Percentiles rank a stretch among this genome's conserved stretches.
phyloP scores from a whole-genome alignment of 2,888 invertebrate genomes.

The Eubasilissa splendida region DNA sequence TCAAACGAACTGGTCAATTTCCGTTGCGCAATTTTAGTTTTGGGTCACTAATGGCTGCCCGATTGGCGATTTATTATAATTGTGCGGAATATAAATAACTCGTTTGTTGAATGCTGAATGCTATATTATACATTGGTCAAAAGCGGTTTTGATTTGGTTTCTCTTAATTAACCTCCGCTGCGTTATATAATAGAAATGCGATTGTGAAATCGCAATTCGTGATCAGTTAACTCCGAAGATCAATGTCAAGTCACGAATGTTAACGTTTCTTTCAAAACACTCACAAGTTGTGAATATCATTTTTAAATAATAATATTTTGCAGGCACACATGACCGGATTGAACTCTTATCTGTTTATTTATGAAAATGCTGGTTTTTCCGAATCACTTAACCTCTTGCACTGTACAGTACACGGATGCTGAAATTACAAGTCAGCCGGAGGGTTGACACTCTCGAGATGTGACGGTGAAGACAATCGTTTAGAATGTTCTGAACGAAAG shows the following conservation, averaged over 20 bases:
- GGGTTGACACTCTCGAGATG: too few species aligned
- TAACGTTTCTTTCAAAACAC: background rate
- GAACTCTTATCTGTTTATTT: too few species aligned
- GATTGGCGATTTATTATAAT: background rate
- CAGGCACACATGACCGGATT: background rate
- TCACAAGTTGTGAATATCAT: background rate
- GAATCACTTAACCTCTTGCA: too few species aligned
- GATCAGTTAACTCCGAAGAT: constrained; percentile 6
- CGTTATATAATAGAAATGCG: background rate
- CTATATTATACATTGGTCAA: too few species aligned
- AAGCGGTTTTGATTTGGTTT: background rate
- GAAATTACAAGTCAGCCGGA: too few species aligned
- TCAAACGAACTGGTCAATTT: too few species aligned
- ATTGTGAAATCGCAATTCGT: constrained; percentile 20
- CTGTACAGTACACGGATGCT: too few species aligned
- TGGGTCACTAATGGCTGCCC: background rate
- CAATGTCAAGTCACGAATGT: constrained; percentile 2
- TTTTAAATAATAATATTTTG: background rate
- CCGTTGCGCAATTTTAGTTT: too few species aligned
- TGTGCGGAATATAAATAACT: constrained; percentile 7
- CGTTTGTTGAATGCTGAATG: constrained; percentile 8
- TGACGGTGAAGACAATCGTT: too few species aligned
- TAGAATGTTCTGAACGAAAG: too few species aligned
- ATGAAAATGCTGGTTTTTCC: too few species aligned
- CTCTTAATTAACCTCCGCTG: background rate